These are phyloP conservation scores for Epistrophella euchroma DNA, from an alignment of 2,888 invertebrate species.

Conservation along the genomic window DNA sequence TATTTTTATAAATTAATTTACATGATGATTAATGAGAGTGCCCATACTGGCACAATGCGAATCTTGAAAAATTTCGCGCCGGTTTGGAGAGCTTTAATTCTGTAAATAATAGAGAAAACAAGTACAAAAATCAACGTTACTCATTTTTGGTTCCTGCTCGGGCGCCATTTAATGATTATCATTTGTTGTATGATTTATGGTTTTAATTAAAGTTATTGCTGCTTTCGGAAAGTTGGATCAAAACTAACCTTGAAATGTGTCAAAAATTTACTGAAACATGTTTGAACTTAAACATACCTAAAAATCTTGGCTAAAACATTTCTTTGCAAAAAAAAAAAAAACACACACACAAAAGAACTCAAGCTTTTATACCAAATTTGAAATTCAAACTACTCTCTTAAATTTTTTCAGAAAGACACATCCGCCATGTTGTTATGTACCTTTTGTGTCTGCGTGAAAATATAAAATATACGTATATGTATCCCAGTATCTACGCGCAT, in stretches of 20 bases:
- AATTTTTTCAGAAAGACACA: background rate
- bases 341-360: background rate
- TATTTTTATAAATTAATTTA: too few relatives aligned
- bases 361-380: background rate
- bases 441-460: background rate
- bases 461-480: too few relatives aligned
- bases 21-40: too few relatives aligned
- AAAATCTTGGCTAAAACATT: background rate
- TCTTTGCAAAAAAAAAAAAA: background rate
- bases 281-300: background rate
- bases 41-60: too few relatives aligned
- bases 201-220: too few relatives aligned
- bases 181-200: too few relatives aligned
- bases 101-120: too few relatives aligned
- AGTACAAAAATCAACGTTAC: too few relatives aligned
- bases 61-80: too few relatives aligned
- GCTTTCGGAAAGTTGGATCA: too few relatives aligned
- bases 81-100: too few relatives aligned
- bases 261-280: background rate
- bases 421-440: constrained; percentile 45
- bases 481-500: constrained; percentile 6
- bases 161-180: background rate
- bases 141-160: background rate
- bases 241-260: too few relatives aligned
- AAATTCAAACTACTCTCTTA: background rate